Evolutionary conservation across 2,797 vertebrate genomes (phyloP).

Genomic region (Myripristis jacobus): DNA sequence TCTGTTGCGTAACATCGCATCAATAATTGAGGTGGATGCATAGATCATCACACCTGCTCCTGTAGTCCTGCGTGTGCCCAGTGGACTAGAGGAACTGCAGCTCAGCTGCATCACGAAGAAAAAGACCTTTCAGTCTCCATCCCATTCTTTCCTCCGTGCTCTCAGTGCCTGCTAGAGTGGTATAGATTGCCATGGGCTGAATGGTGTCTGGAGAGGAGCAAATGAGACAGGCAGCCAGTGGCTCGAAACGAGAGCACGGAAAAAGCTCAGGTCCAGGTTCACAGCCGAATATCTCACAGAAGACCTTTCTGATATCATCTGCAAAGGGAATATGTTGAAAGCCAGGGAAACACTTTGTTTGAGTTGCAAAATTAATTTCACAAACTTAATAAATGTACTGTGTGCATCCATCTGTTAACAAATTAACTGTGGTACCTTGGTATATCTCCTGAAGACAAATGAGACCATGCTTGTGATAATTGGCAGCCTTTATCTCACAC

Average conservation of each 20-base stretch:
- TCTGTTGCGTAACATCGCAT: conserved; percentile 68
- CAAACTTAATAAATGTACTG: too few species aligned
- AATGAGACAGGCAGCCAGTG: conserved; percentile 10
- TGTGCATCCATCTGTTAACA: too few species aligned
- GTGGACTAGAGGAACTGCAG: conserved; percentile 47
- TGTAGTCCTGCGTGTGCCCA: conserved; percentile 32
- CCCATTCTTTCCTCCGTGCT: conserved; percentile 21
- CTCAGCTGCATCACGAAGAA: conserved; percentile 34
- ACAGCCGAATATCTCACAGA: conserved; percentile 14
- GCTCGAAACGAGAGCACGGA: neutral
- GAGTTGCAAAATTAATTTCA: neutral
- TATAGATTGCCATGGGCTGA: conserved; percentile 22
- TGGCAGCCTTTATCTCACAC: neutral
- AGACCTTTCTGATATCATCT: neutral
- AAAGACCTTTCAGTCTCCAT: conserved; percentile 3
- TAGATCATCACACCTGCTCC: conserved; percentile 70
- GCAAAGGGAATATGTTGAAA: neutral
- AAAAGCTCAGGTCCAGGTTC: neutral
- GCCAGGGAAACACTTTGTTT: neutral
- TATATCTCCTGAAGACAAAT: too few species aligned
- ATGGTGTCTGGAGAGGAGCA: conserved; percentile 7
- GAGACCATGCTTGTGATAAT: conserved; percentile 14
- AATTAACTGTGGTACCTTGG: too few species aligned
- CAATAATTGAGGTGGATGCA: conserved; percentile 73
- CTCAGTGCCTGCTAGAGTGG: conserved; percentile 14